phyloP scores from a whole-genome alignment of 2,888 invertebrate species.

The Aporophyla lueneburgensis region DNA sequence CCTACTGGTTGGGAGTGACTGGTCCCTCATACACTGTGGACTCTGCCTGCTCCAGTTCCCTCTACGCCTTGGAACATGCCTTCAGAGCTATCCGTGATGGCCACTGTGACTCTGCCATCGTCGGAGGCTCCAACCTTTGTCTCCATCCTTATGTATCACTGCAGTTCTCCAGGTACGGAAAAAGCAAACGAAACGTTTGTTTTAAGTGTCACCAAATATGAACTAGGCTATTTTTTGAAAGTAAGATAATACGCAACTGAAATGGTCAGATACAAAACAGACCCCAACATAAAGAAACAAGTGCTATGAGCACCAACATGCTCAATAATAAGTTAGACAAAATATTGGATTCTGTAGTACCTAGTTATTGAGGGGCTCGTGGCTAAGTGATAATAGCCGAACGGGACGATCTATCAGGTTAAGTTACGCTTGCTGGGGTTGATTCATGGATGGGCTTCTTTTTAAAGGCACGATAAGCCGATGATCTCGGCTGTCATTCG shows the following conservation, averaged over 20 bases:
- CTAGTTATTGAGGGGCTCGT: background rate
- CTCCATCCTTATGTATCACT: slow-evolving; percentile 97
- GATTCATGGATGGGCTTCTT: no score
- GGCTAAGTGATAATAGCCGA: no score
- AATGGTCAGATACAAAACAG: background rate
- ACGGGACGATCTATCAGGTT: no score
- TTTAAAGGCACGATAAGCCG: no score
- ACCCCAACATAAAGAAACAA: background rate
- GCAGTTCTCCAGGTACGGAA: slow-evolving; percentile 94
- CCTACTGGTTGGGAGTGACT: slow-evolving; percentile 96
- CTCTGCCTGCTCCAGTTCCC: slow-evolving; percentile 98
- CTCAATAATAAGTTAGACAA: background rate
- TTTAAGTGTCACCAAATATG: no score
- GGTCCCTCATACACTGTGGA: slow-evolving; percentile 97
- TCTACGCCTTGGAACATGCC: slow-evolving; percentile 96
- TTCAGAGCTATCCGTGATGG: slow-evolving; percentile 94
- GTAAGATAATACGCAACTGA: background rate
- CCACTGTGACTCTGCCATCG: slow-evolving; percentile 96
- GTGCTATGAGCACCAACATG: background rate
- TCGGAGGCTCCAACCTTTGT: slow-evolving; percentile 96
- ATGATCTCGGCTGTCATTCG: no score
- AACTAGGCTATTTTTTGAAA: no score
- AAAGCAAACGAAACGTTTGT: background rate
- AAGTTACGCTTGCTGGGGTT: no score
- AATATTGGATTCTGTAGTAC: background rate